phyloP scores from a whole-genome alignment of 53 echinoderm and acorn worm genomes.

The Luidia sarsii region DNA sequence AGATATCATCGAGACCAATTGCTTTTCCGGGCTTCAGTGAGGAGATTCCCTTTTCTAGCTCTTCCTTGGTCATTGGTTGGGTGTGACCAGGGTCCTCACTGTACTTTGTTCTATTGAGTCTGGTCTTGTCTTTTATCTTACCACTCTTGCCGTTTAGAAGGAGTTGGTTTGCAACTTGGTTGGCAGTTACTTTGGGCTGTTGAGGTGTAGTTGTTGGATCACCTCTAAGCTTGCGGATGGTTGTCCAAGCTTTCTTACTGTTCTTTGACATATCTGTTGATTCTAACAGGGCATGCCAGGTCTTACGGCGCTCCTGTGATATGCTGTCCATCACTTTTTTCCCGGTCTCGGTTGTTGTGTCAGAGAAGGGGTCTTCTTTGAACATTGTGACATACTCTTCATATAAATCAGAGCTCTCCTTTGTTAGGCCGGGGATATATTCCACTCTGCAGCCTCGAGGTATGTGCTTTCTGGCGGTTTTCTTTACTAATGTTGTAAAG shows the following conservation, averaged over 20 bases:
- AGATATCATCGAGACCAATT: too few species aligned
- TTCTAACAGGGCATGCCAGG: not conserved
- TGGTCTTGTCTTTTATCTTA: not conserved
- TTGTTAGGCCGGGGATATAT: conserved; percentile 1
- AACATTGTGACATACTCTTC: conserved; percentile 18
- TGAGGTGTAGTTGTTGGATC: not conserved
- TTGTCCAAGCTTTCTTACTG: not conserved
- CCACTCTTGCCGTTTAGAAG: not conserved
- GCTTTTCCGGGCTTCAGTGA: too few species aligned
- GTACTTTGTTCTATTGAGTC: not conserved
- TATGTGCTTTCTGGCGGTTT: not conserved
- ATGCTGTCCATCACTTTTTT: conserved; percentile 57
- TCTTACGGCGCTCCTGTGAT: not conserved
- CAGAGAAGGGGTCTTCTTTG: conserved; percentile 53
- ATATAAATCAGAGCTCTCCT: conserved; percentile 3
- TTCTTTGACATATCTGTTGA: not conserved
- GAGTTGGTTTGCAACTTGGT: conserved; percentile 19
- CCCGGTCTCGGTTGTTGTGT: conserved; percentile 34
- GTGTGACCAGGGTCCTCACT: conserved; percentile 18
- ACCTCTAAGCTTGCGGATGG: not conserved
- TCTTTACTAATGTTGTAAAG: not conserved
- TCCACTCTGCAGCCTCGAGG: conserved; percentile 21
- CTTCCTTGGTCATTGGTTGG: conserved; percentile 43
- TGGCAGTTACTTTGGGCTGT: conserved; percentile 9
- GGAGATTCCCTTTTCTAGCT: conserved; percentile 50